phyloP scores from a whole-genome alignment of 2,888 invertebrate genomes.

The Acanthosepion lycidas region DNA sequence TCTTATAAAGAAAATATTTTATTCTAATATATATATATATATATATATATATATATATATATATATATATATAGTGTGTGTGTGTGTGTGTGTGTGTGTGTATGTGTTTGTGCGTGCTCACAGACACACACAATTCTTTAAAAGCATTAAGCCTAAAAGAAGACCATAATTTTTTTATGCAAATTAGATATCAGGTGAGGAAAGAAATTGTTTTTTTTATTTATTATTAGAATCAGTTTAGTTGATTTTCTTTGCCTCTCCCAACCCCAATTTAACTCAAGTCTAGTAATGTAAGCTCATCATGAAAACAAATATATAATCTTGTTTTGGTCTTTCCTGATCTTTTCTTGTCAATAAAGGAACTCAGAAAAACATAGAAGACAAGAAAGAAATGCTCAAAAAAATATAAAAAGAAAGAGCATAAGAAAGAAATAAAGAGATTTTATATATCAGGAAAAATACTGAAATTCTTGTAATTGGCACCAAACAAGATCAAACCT shows the following conservation, averaged over 20 bases:
- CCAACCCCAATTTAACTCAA: background rate
- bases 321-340: background rate
- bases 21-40: too few species aligned
- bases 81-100: too few species aligned
- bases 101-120: too few species aligned
- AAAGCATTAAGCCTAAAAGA: background rate
- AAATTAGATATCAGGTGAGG: background rate
- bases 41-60: constrained; percentile 10
- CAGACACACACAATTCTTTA: too few species aligned
- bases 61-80: background rate
- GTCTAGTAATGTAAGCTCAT: background rate
- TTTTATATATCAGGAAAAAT: constrained; percentile 33
- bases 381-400: background rate
- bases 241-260: background rate
- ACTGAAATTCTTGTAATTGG: constrained; percentile 1
- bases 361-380: background rate
- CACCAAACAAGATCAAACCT: constrained; percentile 33
- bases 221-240: background rate
- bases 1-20: too few species aligned
- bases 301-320: constrained; percentile 15
- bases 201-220: background rate
- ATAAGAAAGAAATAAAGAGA: background rate
- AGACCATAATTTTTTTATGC: background rate
- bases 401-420: background rate
- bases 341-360: background rate